A percentile compares a stretch with the other conserved stretches of the same genome.
Conservation (phyloP, 1,140 invertebrate genomes). For the Trissolcus basalis region DNA sequence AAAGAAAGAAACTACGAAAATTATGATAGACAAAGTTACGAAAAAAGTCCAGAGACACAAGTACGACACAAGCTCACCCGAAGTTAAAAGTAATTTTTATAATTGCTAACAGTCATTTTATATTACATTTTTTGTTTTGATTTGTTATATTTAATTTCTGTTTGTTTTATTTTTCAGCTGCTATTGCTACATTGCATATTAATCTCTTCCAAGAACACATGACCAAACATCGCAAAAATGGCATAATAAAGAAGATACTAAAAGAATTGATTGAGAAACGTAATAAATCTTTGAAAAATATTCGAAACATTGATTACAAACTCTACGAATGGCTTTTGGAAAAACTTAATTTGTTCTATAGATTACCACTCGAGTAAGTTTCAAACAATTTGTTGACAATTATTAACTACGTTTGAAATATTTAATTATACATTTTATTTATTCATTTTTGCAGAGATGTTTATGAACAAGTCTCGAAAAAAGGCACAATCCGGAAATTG, state of each 20-base stretch:
- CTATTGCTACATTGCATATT: neutral
- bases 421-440: constrained; percentile 1
- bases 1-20: constrained; percentile 3
- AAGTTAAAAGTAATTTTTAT: constrained; percentile 43
- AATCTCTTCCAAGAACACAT: neutral
- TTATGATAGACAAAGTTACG: constrained; percentile 12
- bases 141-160: neutral
- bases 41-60: constrained; percentile 32
- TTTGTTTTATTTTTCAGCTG: constrained; percentile 1
- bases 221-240: neutral
- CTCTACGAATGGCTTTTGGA: constrained; percentile 92
- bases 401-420: no score
- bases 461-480: constrained; percentile 69
- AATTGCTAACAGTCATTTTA: no score
- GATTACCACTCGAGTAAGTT: constrained; percentile 79
- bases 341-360: constrained; percentile 85
- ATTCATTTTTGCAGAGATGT: constrained; percentile 38
- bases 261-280: constrained; percentile 81
- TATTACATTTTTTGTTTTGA: neutral
- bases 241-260: neutral
- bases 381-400: constrained; percentile 9
- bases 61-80: constrained; percentile 12
- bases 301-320: constrained; percentile 86
- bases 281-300: constrained; percentile 81
- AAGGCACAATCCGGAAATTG: constrained; percentile 81